These are phyloP conservation scores for Meloidogyne exigua DNA, from an alignment of 1,140 invertebrate genomes.

Conservation along the genomic window DNA sequence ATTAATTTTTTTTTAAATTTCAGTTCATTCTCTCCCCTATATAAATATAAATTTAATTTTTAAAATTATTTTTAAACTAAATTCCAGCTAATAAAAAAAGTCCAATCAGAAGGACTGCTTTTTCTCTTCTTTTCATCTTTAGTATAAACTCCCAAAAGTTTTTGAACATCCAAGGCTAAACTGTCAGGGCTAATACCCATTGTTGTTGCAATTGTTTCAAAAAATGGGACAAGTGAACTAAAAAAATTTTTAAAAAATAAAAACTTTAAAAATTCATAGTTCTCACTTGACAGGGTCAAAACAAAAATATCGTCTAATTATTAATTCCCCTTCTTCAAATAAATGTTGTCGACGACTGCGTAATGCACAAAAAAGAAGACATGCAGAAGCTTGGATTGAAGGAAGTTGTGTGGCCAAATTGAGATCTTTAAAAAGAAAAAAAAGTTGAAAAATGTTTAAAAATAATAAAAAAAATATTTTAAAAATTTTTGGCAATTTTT, in stretches of 20 bases:
- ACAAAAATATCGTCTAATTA: constrained; percentile 14
- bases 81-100: not conserved
- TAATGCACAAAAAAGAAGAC: constrained; percentile 17
- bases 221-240: constrained; percentile 11
- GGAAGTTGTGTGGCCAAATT: constrained; percentile 16
- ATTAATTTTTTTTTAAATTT: too few relatives aligned
- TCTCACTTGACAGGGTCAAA: constrained; percentile 4
- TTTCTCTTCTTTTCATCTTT: not conserved
- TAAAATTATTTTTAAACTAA: not conserved
- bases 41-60: not conserved
- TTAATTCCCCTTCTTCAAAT: constrained; percentile 15
- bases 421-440: constrained; percentile 11
- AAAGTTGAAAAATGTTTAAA: too few relatives aligned
- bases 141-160: not conserved
- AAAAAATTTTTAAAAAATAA: not conserved
- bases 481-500: not conserved
- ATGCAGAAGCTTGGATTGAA: constrained; percentile 23
- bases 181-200: not conserved
- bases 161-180: not conserved
- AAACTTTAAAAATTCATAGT: not conserved
- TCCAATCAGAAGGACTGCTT: not conserved
- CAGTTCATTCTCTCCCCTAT: not conserved
- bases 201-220: not conserved
- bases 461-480: not conserved
- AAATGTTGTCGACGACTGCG: constrained; percentile 15